Evolutionary conservation across 1,140 invertebrate species (phyloP), one percentile per base, ranked within the genome.

Genomic region (Drosophila cardini): DNA sequence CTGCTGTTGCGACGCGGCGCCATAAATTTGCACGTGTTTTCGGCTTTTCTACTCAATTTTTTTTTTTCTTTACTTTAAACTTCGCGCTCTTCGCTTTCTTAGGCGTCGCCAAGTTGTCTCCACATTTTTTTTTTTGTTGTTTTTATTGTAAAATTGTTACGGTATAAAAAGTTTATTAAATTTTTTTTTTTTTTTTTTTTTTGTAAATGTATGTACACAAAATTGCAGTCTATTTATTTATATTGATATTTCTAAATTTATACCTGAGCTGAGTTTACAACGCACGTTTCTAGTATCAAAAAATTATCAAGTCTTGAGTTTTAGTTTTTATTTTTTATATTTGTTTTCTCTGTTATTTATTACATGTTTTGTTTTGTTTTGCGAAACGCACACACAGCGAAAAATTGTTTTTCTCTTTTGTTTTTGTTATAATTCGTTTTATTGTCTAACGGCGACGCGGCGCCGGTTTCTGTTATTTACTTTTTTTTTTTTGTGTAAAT

Each of bases 1-100:
- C 30, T 78, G 46, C 68, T 81, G 53, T 76, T 81, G 61, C 86
- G 80, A 77, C 90, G 90, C 58, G 90, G 90, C 78, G 90, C 90
- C 90, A 91, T 91, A 90, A 80, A 36, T 43, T 68, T 53, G 15
- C 30, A 36, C 46, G 34, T 63, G 21, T 32, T 48, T 26, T 26
- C 21, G 21, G 21, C 5, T 26, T 26, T 26, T 26, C 21, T 26
- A 26, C 21, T 26, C 21, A 26, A 26, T 4, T 26, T 26, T 5
- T 26, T 26, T 4, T 26, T 26, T 26, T 26, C 21, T 26, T 26
- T 26, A 5, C 21, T 26, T 26, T 5, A 4, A 26, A 26, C 21
- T 26, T 26, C 21, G 21, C 21, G 21, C 21, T 26, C 5, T 26
- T 9, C 34, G 10, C 34, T 4, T 11, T 10, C 11, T 38, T 38